Conservation (phyloP, 2,113 vertebrate species). For the Microcebus griseorufus region DNA sequence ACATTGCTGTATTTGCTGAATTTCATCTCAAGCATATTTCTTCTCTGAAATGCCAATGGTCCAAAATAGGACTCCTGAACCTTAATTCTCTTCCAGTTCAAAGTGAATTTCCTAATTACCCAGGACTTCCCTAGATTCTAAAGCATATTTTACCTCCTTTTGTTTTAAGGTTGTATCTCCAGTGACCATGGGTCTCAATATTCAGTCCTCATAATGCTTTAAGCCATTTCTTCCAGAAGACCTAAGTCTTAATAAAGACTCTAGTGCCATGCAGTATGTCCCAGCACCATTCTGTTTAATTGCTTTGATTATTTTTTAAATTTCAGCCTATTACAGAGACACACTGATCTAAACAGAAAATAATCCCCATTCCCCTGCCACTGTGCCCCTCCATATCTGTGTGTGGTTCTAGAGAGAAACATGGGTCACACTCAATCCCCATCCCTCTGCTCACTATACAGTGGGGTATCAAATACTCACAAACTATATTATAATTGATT, state of each 20-base stretch:
- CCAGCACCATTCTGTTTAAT: not conserved
- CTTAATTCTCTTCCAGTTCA: not conserved
- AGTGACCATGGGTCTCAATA: not conserved
- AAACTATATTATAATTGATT: not conserved
- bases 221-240: not conserved
- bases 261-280: not conserved
- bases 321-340: no score
- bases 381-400: not conserved
- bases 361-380: not conserved
- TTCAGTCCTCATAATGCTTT: not conserved
- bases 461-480: not conserved
- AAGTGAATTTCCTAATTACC: not conserved
- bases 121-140: not conserved
- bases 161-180: not conserved
- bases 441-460: not conserved
- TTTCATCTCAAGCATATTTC: not conserved
- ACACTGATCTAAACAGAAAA: not conserved
- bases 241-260: not conserved
- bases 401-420: not conserved
- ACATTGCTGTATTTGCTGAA: not conserved
- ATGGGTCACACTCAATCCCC: not conserved
- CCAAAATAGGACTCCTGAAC: not conserved
- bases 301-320: not conserved
- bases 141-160: not conserved
- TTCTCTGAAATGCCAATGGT: not conserved